These are phyloP conservation scores for Hartigia nigra DNA, from an alignment of 2,888 invertebrate genomes.

Conservation along the genomic window DNA sequence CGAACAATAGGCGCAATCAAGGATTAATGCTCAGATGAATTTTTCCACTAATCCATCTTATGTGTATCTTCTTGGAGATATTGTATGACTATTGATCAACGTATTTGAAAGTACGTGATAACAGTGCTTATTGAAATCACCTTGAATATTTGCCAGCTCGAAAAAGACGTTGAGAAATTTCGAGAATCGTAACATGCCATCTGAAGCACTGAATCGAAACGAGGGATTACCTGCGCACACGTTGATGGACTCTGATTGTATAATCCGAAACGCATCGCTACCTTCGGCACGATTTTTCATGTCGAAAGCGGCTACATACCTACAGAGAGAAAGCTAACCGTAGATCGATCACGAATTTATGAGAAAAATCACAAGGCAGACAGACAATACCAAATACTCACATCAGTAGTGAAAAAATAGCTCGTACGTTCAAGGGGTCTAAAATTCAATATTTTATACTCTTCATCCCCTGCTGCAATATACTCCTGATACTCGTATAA, in stretches of 20 bases:
- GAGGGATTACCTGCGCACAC: not conserved
- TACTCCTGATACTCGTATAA: too few species aligned
- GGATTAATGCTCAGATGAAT: not conserved
- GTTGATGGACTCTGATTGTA: slow-evolving; percentile 18
- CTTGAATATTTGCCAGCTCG: not conserved
- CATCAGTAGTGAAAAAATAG: not conserved
- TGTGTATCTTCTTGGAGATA: not conserved
- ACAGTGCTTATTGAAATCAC: not conserved
- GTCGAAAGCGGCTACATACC: slow-evolving; percentile 19
- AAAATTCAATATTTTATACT: not conserved
- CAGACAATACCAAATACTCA: not conserved
- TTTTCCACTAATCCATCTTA: not conserved
- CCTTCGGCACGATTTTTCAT: slow-evolving; percentile 18
- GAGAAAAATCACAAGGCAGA: not conserved
- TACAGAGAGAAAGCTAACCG: slow-evolving; percentile 17
- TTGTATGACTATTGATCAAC: not conserved
- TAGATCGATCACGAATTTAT: not conserved
- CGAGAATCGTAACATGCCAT: not conserved
- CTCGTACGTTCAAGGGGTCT: not conserved
- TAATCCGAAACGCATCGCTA: slow-evolving; percentile 24
- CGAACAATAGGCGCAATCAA: not conserved
- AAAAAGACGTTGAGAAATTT: not conserved
- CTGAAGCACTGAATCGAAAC: not conserved
- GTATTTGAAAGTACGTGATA: not conserved
- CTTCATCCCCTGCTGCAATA: not conserved